A percentile compares a stretch with the other conserved stretches of the same genome.
phyloP scores from a whole-genome alignment of 2,113 vertebrate genomes.

The Paracanthobrama guichenoti region DNA sequence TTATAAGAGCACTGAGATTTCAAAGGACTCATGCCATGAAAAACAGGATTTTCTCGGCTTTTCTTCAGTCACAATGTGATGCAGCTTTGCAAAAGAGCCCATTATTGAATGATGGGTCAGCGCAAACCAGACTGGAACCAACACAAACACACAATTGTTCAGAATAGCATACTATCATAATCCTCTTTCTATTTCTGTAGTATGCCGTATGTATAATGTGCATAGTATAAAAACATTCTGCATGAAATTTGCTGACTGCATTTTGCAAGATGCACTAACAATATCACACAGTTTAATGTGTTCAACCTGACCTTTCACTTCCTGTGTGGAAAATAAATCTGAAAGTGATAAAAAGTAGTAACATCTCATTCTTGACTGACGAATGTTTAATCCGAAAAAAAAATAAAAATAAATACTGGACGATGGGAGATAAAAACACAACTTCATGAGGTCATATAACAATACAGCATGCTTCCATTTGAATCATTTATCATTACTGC shows the following conservation, averaged over 20 bases:
- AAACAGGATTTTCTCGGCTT: neutral
- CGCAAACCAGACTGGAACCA: neutral
- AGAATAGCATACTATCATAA: neutral
- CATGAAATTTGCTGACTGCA: neutral
- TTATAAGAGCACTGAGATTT: slow-evolving; percentile 2
- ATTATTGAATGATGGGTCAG: neutral
- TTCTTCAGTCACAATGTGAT: neutral
- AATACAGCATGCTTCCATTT: no score
- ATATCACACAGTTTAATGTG: neutral
- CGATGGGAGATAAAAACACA: no score
- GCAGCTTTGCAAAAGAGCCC: neutral
- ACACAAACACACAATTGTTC: neutral
- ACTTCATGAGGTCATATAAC: no score
- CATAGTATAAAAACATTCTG: neutral
- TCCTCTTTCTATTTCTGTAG: neutral
- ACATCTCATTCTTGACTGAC: no score
- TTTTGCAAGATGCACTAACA: neutral
- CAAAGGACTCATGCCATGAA: neutral
- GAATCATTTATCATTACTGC: no score
- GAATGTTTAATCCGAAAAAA: no score
- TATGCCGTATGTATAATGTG: neutral
- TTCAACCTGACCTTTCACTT: neutral
- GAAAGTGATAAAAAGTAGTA: neutral
- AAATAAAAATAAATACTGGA: no score
- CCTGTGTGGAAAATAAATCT: neutral